phyloP scores from a whole-genome alignment of 2,888 invertebrate species.

The Blera fallax region DNA sequence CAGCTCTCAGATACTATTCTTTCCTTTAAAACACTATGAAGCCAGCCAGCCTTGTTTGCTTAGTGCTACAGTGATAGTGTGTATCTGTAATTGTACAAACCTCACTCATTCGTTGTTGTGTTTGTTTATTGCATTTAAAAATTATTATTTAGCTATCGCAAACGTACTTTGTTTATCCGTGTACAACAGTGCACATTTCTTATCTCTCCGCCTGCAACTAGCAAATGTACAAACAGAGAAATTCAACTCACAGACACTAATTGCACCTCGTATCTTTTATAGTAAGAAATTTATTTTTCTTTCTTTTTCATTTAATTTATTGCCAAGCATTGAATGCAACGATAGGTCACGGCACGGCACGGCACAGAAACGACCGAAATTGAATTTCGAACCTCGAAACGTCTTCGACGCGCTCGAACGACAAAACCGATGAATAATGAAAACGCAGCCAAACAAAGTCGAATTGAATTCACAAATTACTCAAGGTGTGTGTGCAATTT shows the following conservation, averaged over 20 bases:
- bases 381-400: neutral
- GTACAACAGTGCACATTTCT: neutral
- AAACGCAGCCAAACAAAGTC: neutral
- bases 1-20: neutral
- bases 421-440: neutral
- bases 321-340: neutral
- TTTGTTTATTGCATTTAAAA: constrained; percentile 15
- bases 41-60: neutral
- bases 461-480: neutral
- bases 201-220: neutral
- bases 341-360: neutral
- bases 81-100: constrained; percentile 37
- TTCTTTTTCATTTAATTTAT: neutral
- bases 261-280: constrained; percentile 1
- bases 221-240: neutral
- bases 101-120: constrained; percentile 39
- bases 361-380: neutral
- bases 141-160: constrained; percentile 21
- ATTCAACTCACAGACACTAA: neutral
- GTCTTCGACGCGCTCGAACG: neutral
- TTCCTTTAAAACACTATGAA: neutral
- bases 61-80: neutral
- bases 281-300: neutral
- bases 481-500: neutral
- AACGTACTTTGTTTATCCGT: constrained; percentile 49